Conservation (phyloP, 2,888 invertebrate genomes). For the Lasioglossum figueresi region DNA sequence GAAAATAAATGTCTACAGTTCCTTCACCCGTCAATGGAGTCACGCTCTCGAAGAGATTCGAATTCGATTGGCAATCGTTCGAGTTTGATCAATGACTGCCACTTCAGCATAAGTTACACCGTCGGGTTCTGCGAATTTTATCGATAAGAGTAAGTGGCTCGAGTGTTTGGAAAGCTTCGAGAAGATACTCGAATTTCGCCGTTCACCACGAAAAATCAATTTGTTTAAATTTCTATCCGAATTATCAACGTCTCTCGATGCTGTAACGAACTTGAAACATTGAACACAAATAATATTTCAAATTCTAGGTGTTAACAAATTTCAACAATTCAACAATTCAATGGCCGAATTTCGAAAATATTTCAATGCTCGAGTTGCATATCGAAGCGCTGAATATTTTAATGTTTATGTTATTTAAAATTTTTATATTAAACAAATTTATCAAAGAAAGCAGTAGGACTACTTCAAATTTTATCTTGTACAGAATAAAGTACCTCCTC, state of each 20-base stretch:
- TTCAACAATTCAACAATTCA: no score
- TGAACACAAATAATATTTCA: no score
- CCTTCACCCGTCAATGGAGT: constrained; percentile 42
- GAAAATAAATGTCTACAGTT: constrained; percentile 20
- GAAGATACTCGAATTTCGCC: constrained; percentile 29
- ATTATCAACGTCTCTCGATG: not conserved
- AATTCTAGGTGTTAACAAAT: no score
- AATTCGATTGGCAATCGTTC: constrained; percentile 61
- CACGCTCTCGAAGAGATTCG: constrained; percentile 46
- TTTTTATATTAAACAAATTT: no score
- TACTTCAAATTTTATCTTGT: no score
- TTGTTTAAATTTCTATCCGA: not conserved
- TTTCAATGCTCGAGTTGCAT: no score
- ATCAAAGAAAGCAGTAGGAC: no score
- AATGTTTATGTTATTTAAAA: no score
- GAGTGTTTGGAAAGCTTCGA: constrained; percentile 39
- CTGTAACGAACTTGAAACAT: not conserved
- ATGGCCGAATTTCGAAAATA: no score
- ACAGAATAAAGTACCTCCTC: no score
- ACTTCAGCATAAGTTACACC: constrained; percentile 58
- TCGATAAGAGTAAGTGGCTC: constrained; percentile 44
- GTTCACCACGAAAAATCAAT: not conserved
- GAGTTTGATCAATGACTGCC: constrained; percentile 64
- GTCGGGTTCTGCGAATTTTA: constrained; percentile 57
- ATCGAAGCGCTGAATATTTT: no score